Evolutionary conservation across 2,888 invertebrate genomes (phyloP).

Genomic region (Callimorpha dominula): DNA sequence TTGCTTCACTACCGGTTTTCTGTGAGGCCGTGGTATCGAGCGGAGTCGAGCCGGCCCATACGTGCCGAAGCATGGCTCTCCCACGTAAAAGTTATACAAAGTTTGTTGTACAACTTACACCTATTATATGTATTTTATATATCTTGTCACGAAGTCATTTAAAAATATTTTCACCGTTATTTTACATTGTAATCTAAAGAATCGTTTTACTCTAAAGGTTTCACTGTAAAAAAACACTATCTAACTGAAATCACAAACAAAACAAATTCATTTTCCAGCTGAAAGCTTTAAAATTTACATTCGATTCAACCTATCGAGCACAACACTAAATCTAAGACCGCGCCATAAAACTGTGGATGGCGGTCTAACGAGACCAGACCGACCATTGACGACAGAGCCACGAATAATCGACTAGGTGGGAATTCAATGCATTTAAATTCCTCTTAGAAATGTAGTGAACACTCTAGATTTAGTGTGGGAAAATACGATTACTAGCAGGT

Average conservation of each 20-base stretch:
- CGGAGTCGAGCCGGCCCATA: no score
- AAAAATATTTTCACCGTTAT: not conserved
- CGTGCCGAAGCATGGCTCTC: no score
- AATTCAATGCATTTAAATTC: conserved; percentile 55
- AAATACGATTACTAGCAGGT: not conserved
- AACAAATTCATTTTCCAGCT: conserved; percentile 18
- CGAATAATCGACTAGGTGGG: conserved; percentile 44
- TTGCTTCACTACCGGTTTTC: no score
- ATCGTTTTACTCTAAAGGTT: not conserved
- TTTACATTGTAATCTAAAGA: not conserved
- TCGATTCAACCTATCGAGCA: conserved; percentile 27
- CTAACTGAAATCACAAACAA: conserved; percentile 2
- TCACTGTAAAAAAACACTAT: not conserved
- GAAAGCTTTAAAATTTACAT: conserved; percentile 28
- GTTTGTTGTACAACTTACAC: no score
- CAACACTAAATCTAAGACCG: conserved; percentile 44
- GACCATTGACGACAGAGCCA: conserved; percentile 21
- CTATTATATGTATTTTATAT: no score
- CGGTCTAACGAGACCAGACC: conserved; percentile 35
- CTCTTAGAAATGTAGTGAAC: conserved; percentile 21
- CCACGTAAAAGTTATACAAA: no score
- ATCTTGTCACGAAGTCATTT: no score
- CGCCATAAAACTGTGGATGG: conserved; percentile 38
- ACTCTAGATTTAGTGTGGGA: conserved; percentile 1
- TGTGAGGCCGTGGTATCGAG: no score